These are phyloP conservation scores for Sitta carolinensis DNA, from an alignment of 2,797 vertebrate genomes.

Conservation along the genomic window DNA sequence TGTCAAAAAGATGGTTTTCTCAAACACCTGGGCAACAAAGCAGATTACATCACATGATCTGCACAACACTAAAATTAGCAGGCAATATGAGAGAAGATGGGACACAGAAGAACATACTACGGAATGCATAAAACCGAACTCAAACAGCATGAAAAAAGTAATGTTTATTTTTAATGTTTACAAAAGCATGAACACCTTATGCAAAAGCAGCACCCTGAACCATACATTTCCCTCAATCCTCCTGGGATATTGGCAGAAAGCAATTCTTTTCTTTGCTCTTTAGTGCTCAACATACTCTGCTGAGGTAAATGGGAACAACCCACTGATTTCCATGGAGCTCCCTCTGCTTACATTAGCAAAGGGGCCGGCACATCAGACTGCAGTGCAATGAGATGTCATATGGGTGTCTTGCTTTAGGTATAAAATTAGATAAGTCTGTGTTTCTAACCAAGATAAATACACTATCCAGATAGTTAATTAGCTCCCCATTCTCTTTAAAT, in stretches of 20 bases:
- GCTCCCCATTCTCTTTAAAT: not conserved
- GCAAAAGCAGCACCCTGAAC: constrained; percentile 49
- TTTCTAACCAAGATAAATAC: not conserved
- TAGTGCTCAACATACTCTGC: not conserved
- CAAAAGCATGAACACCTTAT: constrained; percentile 62
- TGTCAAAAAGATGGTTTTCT: not conserved
- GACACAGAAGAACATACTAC: not conserved
- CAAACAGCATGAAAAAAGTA: constrained; percentile 57
- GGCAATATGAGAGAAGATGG: not conserved
- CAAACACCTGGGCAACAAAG: not conserved
- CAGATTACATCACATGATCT: not conserved
- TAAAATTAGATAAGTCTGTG: not conserved
- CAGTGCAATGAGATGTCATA: not conserved
- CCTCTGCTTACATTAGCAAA: not conserved
- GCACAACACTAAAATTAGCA: not conserved
- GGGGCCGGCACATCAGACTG: not conserved
- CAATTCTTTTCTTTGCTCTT: constrained; percentile 13
- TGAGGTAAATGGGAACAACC: not conserved
- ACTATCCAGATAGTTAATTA: not conserved
- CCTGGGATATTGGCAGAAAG: constrained; percentile 20
- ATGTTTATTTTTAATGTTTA: constrained; percentile 61
- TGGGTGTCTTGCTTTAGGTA: not conserved
- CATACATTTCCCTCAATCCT: constrained; percentile 13
- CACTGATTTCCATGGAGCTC: not conserved
- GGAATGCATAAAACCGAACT: constrained; percentile 7